Evolutionary conservation across 37 sponge, comb jelly and placozoan genomes (phyloP).

Genomic region (Aphrocallistes beatrix): DNA sequence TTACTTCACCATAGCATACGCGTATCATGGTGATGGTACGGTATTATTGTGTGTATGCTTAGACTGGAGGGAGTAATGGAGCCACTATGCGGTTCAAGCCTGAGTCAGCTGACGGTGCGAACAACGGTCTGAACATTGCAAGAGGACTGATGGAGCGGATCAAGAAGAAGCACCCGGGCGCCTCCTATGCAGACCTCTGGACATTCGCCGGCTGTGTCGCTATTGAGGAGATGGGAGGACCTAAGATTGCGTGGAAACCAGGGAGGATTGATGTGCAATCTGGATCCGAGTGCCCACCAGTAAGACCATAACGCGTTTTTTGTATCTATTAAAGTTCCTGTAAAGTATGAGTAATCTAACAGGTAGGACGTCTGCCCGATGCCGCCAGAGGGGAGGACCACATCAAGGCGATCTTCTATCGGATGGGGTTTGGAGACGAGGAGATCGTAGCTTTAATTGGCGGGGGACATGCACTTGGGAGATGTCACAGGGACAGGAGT

Average conservation of each 20-base stretch:
- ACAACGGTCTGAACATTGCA: not conserved
- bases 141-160: not conserved
- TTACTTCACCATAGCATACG: not conserved
- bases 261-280: not conserved
- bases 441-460: not conserved
- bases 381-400: conserved; percentile 3
- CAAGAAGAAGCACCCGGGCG: not conserved
- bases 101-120: not conserved
- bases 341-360: no score
- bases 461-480: not conserved
- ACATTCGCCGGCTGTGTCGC: not conserved
- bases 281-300: not conserved
- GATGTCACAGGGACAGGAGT: not conserved
- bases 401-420: not conserved
- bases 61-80: not conserved
- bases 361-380: not conserved
- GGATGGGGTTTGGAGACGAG: not conserved
- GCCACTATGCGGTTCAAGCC: conserved; percentile 9
- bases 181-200: not conserved
- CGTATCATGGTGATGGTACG: no score
- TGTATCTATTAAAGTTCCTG: not conserved
- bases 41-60: not conserved
- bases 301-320: not conserved
- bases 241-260: not conserved
- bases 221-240: conserved; percentile 19